Evolutionary conservation across 2,113 vertebrate genomes (phyloP).

Genomic region (Centrocercus urophasianus): DNA sequence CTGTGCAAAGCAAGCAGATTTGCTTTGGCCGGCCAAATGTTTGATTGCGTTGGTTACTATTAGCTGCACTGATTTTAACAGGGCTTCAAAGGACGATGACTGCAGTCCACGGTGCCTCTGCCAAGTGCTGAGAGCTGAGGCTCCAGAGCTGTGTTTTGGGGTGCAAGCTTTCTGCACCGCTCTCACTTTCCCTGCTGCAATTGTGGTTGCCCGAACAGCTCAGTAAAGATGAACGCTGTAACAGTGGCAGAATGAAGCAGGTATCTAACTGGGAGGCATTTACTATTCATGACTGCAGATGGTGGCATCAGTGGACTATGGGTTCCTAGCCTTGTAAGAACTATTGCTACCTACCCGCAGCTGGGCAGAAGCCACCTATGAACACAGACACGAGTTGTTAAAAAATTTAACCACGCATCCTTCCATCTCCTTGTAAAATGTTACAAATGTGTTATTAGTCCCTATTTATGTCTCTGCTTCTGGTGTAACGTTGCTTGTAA

Average conservation of each 20-base stretch:
- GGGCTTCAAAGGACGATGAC: not conserved
- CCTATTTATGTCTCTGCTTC: not conserved
- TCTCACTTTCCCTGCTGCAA: not conserved
- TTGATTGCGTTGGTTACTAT: not conserved
- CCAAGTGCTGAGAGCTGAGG: not conserved
- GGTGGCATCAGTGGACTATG: not conserved
- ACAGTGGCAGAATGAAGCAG: not conserved
- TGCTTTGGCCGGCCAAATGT: not conserved
- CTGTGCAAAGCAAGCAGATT: not conserved
- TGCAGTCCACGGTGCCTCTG: fast-evolving
- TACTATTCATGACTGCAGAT: not conserved
- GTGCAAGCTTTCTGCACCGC: fast-evolving
- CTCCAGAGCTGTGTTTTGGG: fast-evolving
- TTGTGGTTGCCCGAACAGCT: not conserved
- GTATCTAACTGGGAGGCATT: not conserved
- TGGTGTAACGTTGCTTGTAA: not conserved
- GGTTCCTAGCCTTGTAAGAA: not conserved
- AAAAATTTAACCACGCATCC: not conserved
- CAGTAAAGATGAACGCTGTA: fast-evolving
- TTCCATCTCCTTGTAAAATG: not conserved
- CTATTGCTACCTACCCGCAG: fast-evolving
- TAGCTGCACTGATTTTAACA: not conserved
- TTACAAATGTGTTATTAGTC: not conserved
- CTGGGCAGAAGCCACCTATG: not conserved
- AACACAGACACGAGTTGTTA: fast-evolving